Conservation (phyloP, 2,113 vertebrate genomes). For the Pelecanus crispus region DNA sequence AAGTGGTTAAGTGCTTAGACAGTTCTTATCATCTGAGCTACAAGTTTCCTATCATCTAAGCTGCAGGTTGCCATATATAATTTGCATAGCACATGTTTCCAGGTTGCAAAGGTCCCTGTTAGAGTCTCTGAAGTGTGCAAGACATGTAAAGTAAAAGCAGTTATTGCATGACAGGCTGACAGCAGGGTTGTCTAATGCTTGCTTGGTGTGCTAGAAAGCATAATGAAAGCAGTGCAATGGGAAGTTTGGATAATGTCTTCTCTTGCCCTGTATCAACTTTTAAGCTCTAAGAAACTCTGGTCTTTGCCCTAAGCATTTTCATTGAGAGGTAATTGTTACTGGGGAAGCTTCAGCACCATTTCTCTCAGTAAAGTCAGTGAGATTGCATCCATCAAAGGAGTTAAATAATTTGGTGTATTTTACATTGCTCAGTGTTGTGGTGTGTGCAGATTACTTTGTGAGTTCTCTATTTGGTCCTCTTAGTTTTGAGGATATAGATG, state of each 20-base stretch:
- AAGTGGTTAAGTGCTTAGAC: not conserved
- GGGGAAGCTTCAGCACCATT: not conserved
- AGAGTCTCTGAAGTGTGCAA: not conserved
- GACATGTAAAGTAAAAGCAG: not conserved
- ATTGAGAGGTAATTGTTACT: not conserved
- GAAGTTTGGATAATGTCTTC: not conserved
- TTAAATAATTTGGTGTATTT: not conserved
- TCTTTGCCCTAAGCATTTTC: not conserved
- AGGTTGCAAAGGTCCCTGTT: not conserved
- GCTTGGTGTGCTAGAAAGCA: not conserved
- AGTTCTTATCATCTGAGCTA: not conserved
- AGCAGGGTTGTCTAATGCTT: not conserved
- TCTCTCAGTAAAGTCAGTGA: not conserved
- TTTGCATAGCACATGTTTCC: not conserved
- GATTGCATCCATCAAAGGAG: not conserved
- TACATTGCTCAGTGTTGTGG: not conserved
- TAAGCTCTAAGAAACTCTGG: not conserved
- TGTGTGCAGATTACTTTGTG: not conserved
- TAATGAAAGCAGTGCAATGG: not conserved
- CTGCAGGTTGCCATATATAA: not conserved
- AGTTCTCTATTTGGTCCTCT: not conserved
- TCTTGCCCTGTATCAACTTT: not conserved
- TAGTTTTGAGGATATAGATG: not conserved
- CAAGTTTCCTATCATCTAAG: not conserved
- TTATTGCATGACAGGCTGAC: not conserved